These are phyloP conservation scores for Chionomys nivalis DNA, from an alignment of 2,113 vertebrate species.

Conservation along the genomic window DNA sequence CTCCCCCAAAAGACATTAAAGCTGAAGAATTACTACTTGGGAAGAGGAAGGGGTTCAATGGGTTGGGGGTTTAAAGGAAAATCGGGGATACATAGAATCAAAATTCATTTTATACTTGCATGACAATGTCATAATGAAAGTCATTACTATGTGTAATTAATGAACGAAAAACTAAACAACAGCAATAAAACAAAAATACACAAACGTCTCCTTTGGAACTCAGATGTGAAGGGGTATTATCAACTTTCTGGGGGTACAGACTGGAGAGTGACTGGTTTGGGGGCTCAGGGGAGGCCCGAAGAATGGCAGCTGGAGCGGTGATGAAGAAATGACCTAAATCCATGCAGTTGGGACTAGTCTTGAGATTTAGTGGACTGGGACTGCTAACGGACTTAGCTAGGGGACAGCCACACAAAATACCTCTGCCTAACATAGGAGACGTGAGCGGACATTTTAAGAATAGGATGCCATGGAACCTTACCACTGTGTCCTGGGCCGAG, in stretches of 20 bases:
- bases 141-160: background rate
- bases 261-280: background rate
- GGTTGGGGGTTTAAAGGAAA: background rate
- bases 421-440: background rate
- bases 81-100: background rate
- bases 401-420: background rate
- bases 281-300: background rate
- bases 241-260: background rate
- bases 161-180: background rate
- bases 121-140: too few relatives aligned
- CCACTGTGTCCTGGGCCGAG: rapidly evolving
- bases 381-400: background rate
- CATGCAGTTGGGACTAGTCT: too few relatives aligned
- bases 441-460: background rate
- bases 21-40: background rate
- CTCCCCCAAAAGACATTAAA: background rate
- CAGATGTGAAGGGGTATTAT: background rate
- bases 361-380: background rate
- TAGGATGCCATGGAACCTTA: background rate
- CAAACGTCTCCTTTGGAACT: background rate
- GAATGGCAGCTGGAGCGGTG: background rate
- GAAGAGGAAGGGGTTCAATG: too few relatives aligned
- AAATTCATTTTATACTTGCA: background rate
- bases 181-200: background rate
- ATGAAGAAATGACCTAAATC: background rate